Evolutionary conservation across 2,888 invertebrate species (phyloP), one percentile per base, ranked within the genome.

Genomic region (Conops quadrifasciatus): DNA sequence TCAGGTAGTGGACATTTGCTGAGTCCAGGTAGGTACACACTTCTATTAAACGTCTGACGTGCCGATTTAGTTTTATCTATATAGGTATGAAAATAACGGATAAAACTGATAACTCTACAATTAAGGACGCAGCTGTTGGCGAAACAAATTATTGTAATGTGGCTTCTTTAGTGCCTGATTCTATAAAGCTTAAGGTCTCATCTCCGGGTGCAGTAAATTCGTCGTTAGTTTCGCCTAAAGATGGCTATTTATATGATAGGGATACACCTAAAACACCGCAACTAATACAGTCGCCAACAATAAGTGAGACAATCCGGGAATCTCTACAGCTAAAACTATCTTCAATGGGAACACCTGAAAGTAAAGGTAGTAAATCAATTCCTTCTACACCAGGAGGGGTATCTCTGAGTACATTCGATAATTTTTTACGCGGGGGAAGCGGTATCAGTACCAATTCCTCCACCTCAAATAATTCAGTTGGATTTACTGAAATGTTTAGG

Each of bases 141-240:
- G 82, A 84, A 45, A 80, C 80, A 11, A 82, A 74, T 53, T 84
- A 83, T 74, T 85, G 85, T 66, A 85, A 85, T 77, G 85, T 86
- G 2, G 85, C 85, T 16, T 84, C 86, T 2, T 71, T 85, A 16
- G 81, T 85, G 1, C 83, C 85, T 1, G 84, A 85, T 16, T 81
- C 81, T 0, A 78, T 84, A 75, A 82, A 82, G 73, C 67, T 77
- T 15, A 75, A 78, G 11, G 36, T 78, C 2, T 68, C 75, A 19
- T 62, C 69, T 15, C 53, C 69, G 15, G 28, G 64, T 45, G 15
- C 16, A 24, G 68, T 30, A 30, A 13, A 21, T n/a, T 15, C 36
- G 9, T 28, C 56, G 9, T 21, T 62, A 2, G 24, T 62, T 49
- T 51, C 68, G 1, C 68, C 68, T 13, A 68, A 68, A 21, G 66